phyloP scores from a whole-genome alignment of 2,113 vertebrate genomes.

The Geococcyx californianus region DNA sequence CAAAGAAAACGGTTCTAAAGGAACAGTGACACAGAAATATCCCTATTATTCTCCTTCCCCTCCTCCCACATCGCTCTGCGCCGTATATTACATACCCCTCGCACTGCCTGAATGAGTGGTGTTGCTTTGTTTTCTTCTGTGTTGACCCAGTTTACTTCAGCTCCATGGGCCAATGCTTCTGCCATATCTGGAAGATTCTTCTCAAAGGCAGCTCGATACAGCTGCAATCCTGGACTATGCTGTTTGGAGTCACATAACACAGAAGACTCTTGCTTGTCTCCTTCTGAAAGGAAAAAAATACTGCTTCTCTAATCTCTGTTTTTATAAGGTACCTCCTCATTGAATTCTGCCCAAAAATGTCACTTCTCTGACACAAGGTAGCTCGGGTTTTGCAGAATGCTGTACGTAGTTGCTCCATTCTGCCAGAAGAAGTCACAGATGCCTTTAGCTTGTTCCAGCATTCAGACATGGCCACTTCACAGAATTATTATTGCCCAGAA shows the following conservation, averaged over 20 bases:
- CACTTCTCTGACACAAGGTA: not conserved
- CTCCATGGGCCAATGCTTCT: slow-evolving; percentile 92
- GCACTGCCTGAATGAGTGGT: slow-evolving; percentile 94
- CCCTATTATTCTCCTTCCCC: not conserved
- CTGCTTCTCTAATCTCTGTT: not conserved
- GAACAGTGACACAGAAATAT: not conserved
- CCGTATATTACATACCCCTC: slow-evolving; percentile 82
- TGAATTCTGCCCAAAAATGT: not conserved
- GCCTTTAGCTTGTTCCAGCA: not conserved
- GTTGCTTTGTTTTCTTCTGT: slow-evolving; percentile 87
- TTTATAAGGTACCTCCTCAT: not conserved
- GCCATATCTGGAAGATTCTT: slow-evolving; percentile 94
- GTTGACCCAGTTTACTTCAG: slow-evolving; percentile 94
- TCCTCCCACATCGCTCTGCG: not conserved
- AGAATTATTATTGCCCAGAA: not conserved
- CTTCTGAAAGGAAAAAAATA: slow-evolving; percentile 63
- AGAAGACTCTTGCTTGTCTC: slow-evolving; percentile 77
- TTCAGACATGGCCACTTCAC: not conserved
- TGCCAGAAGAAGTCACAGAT: not conserved
- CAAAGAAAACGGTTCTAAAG: not conserved
- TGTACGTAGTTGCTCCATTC: not conserved
- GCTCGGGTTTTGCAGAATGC: not conserved
- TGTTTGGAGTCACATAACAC: slow-evolving; percentile 82
- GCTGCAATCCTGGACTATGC: slow-evolving; percentile 84
- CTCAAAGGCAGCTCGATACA: slow-evolving; percentile 89